Conservation (phyloP, 2,797 vertebrate genomes). For the Distichodus sexfasciatus region DNA sequence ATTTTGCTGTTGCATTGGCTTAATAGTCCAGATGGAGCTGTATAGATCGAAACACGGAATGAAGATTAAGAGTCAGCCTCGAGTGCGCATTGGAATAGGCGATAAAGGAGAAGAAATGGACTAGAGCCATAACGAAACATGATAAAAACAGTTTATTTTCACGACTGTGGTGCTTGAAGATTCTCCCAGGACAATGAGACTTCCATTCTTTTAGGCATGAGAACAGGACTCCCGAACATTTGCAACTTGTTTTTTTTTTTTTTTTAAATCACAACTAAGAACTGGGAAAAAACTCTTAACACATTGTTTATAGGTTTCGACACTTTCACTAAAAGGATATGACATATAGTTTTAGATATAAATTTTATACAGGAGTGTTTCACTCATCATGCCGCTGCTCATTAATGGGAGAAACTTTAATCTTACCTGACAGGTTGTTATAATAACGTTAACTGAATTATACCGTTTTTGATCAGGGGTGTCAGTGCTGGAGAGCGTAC, state of each 20-base stretch:
- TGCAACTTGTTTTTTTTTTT: conserved; percentile 68
- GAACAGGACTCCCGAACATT: conserved; percentile 44
- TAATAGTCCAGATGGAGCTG: conserved; percentile 10
- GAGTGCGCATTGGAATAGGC: not conserved
- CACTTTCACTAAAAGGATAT: conserved; percentile 10
- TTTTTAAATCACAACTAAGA: conserved; percentile 59
- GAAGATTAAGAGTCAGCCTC: not conserved
- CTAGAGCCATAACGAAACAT: too few relatives aligned
- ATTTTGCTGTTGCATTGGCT: not conserved
- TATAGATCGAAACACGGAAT: not conserved
- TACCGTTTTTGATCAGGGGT: not conserved
- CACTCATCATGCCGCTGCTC: conserved; percentile 48
- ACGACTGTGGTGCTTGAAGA: conserved; percentile 1
- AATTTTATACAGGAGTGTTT: conserved; percentile 31
- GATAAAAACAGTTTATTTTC: too few relatives aligned
- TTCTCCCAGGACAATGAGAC: not conserved
- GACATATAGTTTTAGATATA: conserved; percentile 24
- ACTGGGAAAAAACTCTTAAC: conserved; percentile 11
- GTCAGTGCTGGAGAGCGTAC: too few relatives aligned
- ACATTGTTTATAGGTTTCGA: conserved; percentile 22
- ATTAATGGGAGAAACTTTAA: conserved; percentile 58
- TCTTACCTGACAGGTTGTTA: too few relatives aligned
- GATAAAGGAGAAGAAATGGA: not conserved
- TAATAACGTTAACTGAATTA: too few relatives aligned
- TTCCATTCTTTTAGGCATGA: conserved; percentile 38